Evolutionary conservation across 1,140 invertebrate genomes (phyloP).

Genomic region (Ephestia elutella): DNA sequence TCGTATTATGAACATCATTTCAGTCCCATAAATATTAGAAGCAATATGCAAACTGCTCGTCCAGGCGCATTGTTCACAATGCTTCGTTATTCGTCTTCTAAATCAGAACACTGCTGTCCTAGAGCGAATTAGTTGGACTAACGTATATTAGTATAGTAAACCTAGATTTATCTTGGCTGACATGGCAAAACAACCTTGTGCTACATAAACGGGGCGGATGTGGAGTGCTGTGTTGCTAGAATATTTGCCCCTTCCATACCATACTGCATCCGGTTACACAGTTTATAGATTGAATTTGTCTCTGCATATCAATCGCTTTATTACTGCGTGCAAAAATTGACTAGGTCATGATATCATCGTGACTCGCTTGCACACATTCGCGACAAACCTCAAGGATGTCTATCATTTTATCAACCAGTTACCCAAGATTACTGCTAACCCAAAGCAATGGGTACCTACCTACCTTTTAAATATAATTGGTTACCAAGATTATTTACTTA

Average conservation of each 20-base stretch:
- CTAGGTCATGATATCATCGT: conserved; percentile 4
- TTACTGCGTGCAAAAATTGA: neutral
- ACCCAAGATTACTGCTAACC: too few species aligned
- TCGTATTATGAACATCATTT: too few species aligned
- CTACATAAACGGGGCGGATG: conserved; percentile 26
- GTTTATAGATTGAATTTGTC: conserved; percentile 9
- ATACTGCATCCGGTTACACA: conserved; percentile 18
- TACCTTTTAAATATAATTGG: too few species aligned
- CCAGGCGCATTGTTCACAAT: too few species aligned
- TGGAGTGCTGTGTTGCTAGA: conserved; percentile 22
- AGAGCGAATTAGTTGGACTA: too few species aligned
- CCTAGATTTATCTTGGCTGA: conserved; percentile 6
- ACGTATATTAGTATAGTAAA: too few species aligned
- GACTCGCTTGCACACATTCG: neutral
- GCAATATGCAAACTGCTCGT: too few species aligned
- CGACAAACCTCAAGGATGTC: neutral
- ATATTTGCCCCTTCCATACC: conserved; percentile 14
- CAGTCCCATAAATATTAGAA: too few species aligned
- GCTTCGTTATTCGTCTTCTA: conserved; percentile 6
- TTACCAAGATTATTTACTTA: too few species aligned
- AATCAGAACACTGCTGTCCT: too few species aligned
- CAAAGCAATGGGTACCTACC: neutral
- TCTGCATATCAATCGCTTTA: neutral
- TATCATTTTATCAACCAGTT: neutral
- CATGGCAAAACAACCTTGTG: conserved; percentile 22